Evolutionary conservation across 2,888 invertebrate species (phyloP).

Genomic region (Plagiodera versicolora): DNA sequence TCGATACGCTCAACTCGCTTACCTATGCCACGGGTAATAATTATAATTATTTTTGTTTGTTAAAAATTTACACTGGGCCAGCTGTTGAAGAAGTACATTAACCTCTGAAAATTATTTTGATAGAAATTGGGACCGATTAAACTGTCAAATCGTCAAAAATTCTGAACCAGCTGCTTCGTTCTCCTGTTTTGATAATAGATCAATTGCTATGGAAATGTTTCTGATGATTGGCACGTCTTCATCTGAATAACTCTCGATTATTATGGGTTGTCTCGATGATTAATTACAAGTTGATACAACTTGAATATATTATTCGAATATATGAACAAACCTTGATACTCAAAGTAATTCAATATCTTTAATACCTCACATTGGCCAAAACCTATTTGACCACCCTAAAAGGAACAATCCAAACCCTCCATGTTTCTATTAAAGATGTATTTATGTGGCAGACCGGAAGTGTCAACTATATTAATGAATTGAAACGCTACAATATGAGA

Average conservation of each 20-base stretch:
- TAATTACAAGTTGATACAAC: no score
- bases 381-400: neutral
- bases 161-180: neutral
- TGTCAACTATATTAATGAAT: slow-evolving; percentile 24
- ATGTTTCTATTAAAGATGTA: neutral
- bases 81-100: neutral
- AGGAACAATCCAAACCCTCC: neutral
- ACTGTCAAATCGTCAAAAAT: neutral
- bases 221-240: no score
- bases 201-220: slow-evolving; percentile 3
- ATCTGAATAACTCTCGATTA: no score
- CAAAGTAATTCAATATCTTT: neutral
- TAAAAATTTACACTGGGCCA: no score
- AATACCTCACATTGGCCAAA: neutral
- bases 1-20: no score
- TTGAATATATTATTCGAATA: no score
- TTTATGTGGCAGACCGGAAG: slow-evolving; percentile 17
- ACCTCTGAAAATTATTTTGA: neutral
- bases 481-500: slow-evolving; percentile 22
- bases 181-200: neutral
- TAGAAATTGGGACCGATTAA: neutral
- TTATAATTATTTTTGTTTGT: no score
- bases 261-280: no score
- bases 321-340: no score
- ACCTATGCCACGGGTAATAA: no score